Base-by-base conservation (phyloP, 2,113 vertebrate species). In the Misgurnus anguillicaudatus region DNA sequence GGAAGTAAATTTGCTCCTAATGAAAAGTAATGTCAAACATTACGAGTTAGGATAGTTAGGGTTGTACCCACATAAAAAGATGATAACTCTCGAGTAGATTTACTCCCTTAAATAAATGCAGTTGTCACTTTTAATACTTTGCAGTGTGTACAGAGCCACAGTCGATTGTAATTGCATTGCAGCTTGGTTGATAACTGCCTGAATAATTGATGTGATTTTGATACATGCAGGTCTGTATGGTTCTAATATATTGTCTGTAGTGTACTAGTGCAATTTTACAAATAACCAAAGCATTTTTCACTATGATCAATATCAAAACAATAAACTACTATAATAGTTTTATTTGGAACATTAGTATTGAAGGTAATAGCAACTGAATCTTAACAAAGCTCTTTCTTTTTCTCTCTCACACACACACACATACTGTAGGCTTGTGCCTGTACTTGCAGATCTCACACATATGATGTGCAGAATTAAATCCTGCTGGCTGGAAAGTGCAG, bases 361-460 rank as follows among this genome's bases (percentile, higher is more conserved):
- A n/a, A 17, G 53, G 8, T 1, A 6, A 16, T 53, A 53, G 13
- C 14, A 17, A 53, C 51, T 17, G 51, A 53, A 14, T 4, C 42
- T 13, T 51, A 11, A 51, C 13, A 51, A 11, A 16, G 48, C 48
- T 60, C 48, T 38, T 48, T 14, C 47, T 57, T 58, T 51, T 36
- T 19, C 24, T 13, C 21, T 21, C 42, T 13, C 39, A 47, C 39
- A 31, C 48, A 17, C 41, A 39, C 21, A 58, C 77, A 61, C 39
- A 31, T 41, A 36, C 69, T n/a, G 8, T 14, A 65, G 6, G 38
- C 47, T 42, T 14, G 45, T 62, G 36, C 77, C 31, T 51, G 16
- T 21, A 4, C 57, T 80, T 16, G 74, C 78, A 84, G 60, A 82
- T 80, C 83, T 83, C 81, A 69, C 60, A 72, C 80, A 58, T 74